These are phyloP conservation scores for Gryllus bimaculatus DNA, from an alignment of 1,140 invertebrate species.

Conservation along the genomic window DNA sequence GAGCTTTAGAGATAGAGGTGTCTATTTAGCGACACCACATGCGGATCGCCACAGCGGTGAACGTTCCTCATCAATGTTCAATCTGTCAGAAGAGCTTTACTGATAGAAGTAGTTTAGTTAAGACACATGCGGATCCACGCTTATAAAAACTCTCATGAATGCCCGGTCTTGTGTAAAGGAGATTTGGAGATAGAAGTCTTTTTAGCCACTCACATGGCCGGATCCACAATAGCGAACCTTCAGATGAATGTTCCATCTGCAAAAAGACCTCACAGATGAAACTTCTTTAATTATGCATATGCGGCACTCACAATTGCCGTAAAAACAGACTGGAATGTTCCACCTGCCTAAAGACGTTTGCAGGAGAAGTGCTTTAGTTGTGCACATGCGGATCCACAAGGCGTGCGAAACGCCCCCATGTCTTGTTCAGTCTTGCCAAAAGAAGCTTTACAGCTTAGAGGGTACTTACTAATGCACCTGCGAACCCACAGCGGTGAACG, in stretches of 20 bases:
- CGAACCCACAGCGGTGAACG: background rate
- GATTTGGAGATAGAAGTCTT: slow-evolving; percentile 34
- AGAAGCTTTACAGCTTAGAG: background rate
- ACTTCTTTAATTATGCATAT: slow-evolving; percentile 15
- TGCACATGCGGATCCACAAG: background rate
- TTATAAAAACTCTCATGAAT: slow-evolving; percentile 32
- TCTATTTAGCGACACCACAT: background rate
- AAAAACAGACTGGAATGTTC: background rate
- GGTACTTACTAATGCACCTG: background rate
- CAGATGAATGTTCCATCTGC: slow-evolving; percentile 30
- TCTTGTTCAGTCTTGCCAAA: background rate
- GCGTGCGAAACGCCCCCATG: background rate
- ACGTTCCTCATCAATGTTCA: background rate
- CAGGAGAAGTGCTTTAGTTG: background rate
- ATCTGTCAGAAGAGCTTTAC: background rate
- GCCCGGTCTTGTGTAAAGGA: slow-evolving; percentile 32
- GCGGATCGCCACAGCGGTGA: background rate
- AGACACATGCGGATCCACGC: slow-evolving; percentile 23
- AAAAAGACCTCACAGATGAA: slow-evolving; percentile 15
- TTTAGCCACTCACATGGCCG: slow-evolving; percentile 33
- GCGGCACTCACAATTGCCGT: too few relatives aligned
- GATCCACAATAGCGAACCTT: slow-evolving; percentile 31
- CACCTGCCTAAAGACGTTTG: background rate
- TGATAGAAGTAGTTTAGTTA: background rate
- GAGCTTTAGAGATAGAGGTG: background rate